phyloP scores from a whole-genome alignment of 2,888 invertebrate species.

The Sesia apiformis region DNA sequence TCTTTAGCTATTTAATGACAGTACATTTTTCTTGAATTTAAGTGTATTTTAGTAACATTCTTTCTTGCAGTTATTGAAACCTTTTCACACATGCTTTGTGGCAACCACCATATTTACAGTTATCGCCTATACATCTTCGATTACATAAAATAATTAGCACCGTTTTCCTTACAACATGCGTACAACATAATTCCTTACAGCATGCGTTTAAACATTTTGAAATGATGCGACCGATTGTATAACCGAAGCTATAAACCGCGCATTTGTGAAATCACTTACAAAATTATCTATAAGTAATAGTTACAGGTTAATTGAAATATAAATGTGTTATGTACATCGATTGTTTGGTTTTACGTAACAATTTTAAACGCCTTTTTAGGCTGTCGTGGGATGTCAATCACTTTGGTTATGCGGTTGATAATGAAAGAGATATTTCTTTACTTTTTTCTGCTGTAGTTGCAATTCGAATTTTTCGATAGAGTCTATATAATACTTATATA shows the following conservation, averaged over 20 bases:
- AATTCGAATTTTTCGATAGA: too few relatives aligned
- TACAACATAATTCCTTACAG: conserved; percentile 6
- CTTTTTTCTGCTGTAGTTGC: too few relatives aligned
- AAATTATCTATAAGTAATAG: not conserved
- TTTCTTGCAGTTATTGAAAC: too few relatives aligned
- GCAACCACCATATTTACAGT: not conserved
- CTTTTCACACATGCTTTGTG: too few relatives aligned
- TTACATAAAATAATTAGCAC: conserved; percentile 34
- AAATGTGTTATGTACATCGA: not conserved
- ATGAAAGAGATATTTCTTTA: too few relatives aligned
- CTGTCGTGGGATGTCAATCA: too few relatives aligned
- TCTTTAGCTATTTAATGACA: too few relatives aligned
- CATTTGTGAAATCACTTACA: not conserved
- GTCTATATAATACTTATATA: too few relatives aligned
- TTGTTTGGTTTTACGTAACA: not conserved
- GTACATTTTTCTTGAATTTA: too few relatives aligned
- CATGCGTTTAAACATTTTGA: conserved; percentile 19
- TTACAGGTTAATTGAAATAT: not conserved
- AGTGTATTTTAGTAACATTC: too few relatives aligned
- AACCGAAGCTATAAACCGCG: conserved; percentile 4
- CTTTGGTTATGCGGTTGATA: too few relatives aligned
- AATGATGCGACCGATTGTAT: conserved; percentile 16
- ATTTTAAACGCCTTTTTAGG: not conserved
- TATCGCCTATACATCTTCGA: conserved; percentile 3
- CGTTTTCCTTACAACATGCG: conserved; percentile 14